phyloP scores from a whole-genome alignment of 2,113 vertebrate genomes.

The Hippocampus zosterae region DNA sequence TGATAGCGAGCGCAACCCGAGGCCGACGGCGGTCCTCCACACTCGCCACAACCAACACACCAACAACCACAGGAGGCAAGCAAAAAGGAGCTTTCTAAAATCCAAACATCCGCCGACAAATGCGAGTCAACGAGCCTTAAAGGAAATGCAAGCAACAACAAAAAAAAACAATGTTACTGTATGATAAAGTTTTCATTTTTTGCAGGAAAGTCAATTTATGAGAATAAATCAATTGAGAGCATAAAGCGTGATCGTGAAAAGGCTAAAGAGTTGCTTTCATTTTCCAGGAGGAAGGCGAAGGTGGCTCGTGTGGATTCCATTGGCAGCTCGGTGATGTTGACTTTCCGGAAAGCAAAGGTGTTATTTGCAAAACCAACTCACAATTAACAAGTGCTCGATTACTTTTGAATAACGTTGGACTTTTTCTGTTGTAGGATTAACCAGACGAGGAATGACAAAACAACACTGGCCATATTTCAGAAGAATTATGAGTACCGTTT shows the following conservation, averaged over 20 bases:
- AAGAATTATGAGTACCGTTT: background rate
- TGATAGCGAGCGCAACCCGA: background rate
- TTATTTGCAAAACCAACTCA: background rate
- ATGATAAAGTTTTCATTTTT: too few relatives aligned
- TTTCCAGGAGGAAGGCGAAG: conserved; percentile 61
- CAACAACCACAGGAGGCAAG: conserved; percentile 65
- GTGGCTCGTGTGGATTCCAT: conserved; percentile 69
- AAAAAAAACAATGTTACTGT: too few relatives aligned
- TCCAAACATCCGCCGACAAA: too few relatives aligned
- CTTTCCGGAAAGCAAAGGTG: conserved; percentile 56
- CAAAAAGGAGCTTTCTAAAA: background rate
- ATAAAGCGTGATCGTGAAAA: background rate
- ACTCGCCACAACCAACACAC: conserved; percentile 22
- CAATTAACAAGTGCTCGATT: background rate
- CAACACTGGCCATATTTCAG: background rate
- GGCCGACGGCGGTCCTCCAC: background rate
- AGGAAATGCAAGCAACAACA: background rate
- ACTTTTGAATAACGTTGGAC: background rate
- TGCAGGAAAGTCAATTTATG: too few relatives aligned
- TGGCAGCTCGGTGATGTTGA: conserved; percentile 52
- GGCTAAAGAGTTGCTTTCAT: background rate
- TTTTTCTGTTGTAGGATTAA: background rate
- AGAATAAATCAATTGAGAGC: too few relatives aligned
- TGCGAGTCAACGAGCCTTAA: background rate
- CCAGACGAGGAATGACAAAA: background rate